phyloP scores from a whole-genome alignment of 2,888 invertebrate genomes.

The Phortica magna region DNA sequence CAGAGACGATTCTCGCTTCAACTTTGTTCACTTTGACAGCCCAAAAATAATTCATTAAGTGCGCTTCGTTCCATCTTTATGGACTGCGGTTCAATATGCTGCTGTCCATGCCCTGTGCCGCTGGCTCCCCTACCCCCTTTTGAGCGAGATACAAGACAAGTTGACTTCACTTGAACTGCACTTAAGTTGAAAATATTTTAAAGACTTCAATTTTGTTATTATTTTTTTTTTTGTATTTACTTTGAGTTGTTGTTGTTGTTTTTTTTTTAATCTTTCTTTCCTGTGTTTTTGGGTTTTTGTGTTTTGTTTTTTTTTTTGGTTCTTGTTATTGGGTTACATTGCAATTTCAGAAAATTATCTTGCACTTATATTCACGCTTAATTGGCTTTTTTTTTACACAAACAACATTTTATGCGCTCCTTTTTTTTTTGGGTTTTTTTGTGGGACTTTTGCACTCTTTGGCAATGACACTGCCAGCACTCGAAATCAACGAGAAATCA shows the following conservation, averaged over 20 bases:
- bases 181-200: constrained; percentile 73
- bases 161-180: constrained; percentile 62
- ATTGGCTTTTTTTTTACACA: constrained; percentile 73
- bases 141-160: constrained; percentile 30
- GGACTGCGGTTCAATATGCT: too few species aligned
- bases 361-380: constrained; percentile 76
- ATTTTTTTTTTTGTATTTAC: constrained; percentile 55
- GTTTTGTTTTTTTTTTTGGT: constrained; percentile 54
- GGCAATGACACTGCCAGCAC: constrained; percentile 70
- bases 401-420: not conserved
- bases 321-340: constrained; percentile 69
- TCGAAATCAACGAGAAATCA: constrained; percentile 73
- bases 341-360: constrained; percentile 74
- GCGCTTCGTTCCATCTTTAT: not conserved
- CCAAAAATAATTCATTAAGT: constrained; percentile 40
- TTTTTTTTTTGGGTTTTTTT: constrained; percentile 12
- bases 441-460: constrained; percentile 27
- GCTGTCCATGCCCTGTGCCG: too few species aligned
- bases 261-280: constrained; percentile 36
- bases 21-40: not conserved
- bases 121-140: constrained; percentile 30
- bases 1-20: constrained; percentile 44
- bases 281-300: constrained; percentile 7
- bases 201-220: constrained; percentile 42
- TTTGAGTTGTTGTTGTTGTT: constrained; percentile 44